A percentile compares a stretch with the other conserved stretches of the same genome.
phyloP scores from a whole-genome alignment of 2,113 vertebrate genomes.

The Tretioscincus oriximinensis region DNA sequence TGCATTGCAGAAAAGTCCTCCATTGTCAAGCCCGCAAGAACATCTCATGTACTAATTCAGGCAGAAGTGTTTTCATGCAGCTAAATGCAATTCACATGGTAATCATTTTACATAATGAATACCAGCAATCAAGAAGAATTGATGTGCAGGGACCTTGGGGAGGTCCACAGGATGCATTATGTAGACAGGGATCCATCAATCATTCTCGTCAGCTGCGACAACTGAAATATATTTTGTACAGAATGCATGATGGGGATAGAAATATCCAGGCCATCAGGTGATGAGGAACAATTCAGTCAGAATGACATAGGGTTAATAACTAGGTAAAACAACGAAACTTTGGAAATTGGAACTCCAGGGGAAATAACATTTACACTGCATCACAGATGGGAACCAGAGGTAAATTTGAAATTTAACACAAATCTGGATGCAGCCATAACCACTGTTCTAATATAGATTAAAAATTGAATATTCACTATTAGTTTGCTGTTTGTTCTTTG shows the following conservation, averaged over 20 bases:
- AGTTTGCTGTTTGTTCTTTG: neutral
- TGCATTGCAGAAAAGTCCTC: neutral
- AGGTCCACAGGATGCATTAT: slow-evolving; percentile 21
- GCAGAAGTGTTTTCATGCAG: slow-evolving; percentile 18
- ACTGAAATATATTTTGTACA: slow-evolving; percentile 5
- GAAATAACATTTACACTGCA: too few relatives aligned
- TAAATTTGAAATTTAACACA: too few relatives aligned
- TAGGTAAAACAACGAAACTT: neutral
- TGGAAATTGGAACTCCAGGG: too few relatives aligned
- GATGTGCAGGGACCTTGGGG: slow-evolving; percentile 10
- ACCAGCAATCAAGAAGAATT: slow-evolving; percentile 28
- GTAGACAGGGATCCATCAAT: slow-evolving; percentile 24
- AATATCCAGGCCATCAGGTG: neutral
- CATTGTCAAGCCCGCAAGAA: neutral
- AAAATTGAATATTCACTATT: neutral
- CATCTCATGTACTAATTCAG: neutral
- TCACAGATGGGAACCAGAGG: too few relatives aligned
- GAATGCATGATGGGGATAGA: neutral
- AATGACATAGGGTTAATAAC: neutral
- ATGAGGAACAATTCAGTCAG: slow-evolving; percentile 1
- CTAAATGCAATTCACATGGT: slow-evolving; percentile 23
- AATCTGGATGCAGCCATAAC: too few relatives aligned
- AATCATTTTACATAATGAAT: slow-evolving; percentile 35
- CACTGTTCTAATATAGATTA: neutral
- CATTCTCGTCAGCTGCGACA: slow-evolving; percentile 4